These are phyloP conservation scores for Gymnodraco acuticeps DNA, from an alignment of 2,797 vertebrate genomes.

Conservation along the genomic window DNA sequence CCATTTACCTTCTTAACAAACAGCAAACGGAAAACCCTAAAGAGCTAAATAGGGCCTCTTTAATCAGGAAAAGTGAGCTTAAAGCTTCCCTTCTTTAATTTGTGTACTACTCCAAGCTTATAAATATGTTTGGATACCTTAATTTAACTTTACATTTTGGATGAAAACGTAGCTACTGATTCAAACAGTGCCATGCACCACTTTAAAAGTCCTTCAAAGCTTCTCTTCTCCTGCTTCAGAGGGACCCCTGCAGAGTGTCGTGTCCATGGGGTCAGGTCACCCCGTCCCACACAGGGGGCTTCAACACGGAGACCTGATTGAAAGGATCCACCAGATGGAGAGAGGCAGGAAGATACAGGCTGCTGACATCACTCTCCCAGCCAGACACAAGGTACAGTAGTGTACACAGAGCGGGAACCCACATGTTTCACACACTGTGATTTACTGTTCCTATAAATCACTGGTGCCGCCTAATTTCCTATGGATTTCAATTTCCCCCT, in stretches of 20 bases:
- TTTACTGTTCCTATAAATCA: conserved; percentile 87
- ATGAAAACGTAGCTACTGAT: conserved; percentile 13
- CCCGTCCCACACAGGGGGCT: conserved; percentile 57
- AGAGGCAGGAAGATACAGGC: conserved; percentile 75
- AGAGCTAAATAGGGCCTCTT: too few relatives aligned
- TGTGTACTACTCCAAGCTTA: neutral
- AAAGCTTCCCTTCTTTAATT: conserved; percentile 8
- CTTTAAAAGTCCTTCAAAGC: conserved; percentile 18
- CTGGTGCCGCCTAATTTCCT: conserved; percentile 82
- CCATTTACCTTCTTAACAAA: too few relatives aligned
- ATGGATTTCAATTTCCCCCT: conserved; percentile 87
- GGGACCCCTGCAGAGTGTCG: conserved; percentile 74
- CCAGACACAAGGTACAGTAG: conserved; percentile 64
- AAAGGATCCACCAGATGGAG: conserved; percentile 75
- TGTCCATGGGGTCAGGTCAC: conserved; percentile 82
- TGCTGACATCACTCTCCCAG: conserved; percentile 70
- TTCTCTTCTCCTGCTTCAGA: conserved; percentile 59
- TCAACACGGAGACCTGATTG: conserved; percentile 68
- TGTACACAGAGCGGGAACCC: conserved; percentile 51
- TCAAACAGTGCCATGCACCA: neutral
- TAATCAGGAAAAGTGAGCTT: neutral
- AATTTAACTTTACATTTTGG: conserved; percentile 40
- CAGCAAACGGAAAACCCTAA: too few relatives aligned
- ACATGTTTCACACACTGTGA: conserved; percentile 65
- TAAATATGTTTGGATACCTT: conserved; percentile 24